A percentile compares a stretch with the other conserved stretches of the same genome.
Evolutionary conservation across 1,140 invertebrate genomes (phyloP).

Genomic region (Callitettix versicolor): DNA sequence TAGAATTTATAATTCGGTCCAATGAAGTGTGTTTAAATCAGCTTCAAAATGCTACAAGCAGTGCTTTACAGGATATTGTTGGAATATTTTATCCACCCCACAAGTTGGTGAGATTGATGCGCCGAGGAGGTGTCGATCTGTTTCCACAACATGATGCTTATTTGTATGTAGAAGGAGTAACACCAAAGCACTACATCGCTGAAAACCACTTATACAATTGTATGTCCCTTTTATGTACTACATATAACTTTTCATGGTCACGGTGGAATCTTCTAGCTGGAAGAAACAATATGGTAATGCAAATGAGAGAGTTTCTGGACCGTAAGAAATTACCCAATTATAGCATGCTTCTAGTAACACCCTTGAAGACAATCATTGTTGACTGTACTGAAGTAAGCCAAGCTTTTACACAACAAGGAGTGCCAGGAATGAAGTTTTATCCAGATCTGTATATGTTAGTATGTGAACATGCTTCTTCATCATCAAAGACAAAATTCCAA

Average conservation of each 20-base stretch:
- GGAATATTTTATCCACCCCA: slow-evolving; percentile 42
- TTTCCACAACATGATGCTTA: slow-evolving; percentile 78
- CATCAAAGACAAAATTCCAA: slow-evolving; percentile 15
- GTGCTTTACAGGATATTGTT: slow-evolving; percentile 41
- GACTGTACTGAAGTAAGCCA: slow-evolving; percentile 59
- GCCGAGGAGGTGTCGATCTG: slow-evolving; percentile 69
- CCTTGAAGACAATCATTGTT: slow-evolving; percentile 45
- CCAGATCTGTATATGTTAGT: slow-evolving; percentile 54
- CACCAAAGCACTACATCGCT: slow-evolving; percentile 59
- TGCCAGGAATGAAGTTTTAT: slow-evolving; percentile 47
- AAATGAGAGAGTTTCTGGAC: slow-evolving; percentile 57
- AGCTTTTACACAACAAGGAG: slow-evolving; percentile 45
- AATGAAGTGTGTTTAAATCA: slow-evolving; percentile 40
- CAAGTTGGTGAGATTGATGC: slow-evolving; percentile 48
- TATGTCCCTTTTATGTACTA: slow-evolving; percentile 63
- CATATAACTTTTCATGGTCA: slow-evolving; percentile 79
- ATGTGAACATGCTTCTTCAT: slow-evolving; percentile 21
- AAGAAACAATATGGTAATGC: slow-evolving; percentile 55
- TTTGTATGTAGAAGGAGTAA: slow-evolving; percentile 65
- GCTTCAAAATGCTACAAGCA: slow-evolving; percentile 43
- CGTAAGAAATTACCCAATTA: slow-evolving; percentile 38
- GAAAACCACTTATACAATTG: slow-evolving; percentile 73
- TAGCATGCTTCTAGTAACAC: slow-evolving; percentile 48
- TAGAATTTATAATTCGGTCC: slow-evolving; percentile 47
- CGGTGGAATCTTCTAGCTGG: slow-evolving; percentile 68